These are phyloP conservation scores for Lasioglossum villosulum DNA, from an alignment of 2,888 invertebrate genomes.

Conservation along the genomic window DNA sequence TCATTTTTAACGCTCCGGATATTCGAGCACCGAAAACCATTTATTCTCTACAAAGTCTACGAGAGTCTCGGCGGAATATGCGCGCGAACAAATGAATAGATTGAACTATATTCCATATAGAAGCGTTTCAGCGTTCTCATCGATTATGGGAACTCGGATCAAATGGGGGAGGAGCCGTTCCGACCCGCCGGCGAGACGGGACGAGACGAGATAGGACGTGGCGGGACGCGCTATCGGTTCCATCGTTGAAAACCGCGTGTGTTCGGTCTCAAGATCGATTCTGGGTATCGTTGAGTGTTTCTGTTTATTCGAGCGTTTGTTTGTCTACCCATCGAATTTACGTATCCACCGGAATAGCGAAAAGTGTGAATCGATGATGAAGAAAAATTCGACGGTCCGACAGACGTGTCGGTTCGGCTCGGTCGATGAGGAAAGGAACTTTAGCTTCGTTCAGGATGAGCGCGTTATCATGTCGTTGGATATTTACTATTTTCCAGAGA, in stretches of 20 bases:
- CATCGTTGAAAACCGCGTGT: too few species aligned
- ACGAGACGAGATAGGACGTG: too few species aligned
- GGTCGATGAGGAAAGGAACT: neutral
- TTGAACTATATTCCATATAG: neutral
- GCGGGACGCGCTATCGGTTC: too few species aligned
- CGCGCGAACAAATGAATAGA: neutral
- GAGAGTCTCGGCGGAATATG: neutral
- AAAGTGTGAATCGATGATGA: neutral
- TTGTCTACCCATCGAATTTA: too few species aligned
- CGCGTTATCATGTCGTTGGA: constrained; percentile 8
- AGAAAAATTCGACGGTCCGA: neutral
- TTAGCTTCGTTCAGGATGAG: neutral
- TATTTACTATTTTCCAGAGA: constrained; percentile 72
- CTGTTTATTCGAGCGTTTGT: neutral
- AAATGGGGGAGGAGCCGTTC: neutral
- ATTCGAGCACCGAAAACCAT: neutral
- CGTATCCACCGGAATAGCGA: neutral
- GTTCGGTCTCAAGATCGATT: too few species aligned
- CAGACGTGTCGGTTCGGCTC: neutral
- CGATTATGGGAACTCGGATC: neutral
- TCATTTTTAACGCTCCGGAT: neutral
- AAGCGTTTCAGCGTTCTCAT: neutral
- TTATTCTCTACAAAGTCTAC: neutral
- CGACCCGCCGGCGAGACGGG: neutral
- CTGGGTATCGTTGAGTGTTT: neutral